A percentile compares a stretch with the other conserved stretches of the same genome.
Evolutionary conservation across 2,113 vertebrate species (phyloP).

Genomic region (Lutjanus erythropterus): DNA sequence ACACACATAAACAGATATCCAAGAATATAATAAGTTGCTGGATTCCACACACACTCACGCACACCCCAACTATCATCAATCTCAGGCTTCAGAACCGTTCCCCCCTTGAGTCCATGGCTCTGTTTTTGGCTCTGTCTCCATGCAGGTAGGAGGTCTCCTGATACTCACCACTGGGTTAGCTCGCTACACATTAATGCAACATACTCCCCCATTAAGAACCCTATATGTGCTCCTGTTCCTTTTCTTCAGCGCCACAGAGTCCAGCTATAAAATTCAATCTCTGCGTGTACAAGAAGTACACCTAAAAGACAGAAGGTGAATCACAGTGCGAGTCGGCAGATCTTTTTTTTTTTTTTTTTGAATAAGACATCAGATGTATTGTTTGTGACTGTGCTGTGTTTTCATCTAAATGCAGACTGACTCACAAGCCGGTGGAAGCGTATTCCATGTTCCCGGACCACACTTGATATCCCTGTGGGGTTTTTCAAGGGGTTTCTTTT

Average conservation of each 20-base stretch:
- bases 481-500: constrained; percentile 36
- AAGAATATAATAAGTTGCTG: constrained; percentile 47
- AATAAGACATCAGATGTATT: constrained; percentile 47
- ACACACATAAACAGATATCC: constrained; percentile 36
- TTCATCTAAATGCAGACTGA: constrained; percentile 56
- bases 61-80: constrained; percentile 83
- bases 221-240: constrained; percentile 33
- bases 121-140: constrained; percentile 83
- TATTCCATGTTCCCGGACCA: constrained; percentile 42
- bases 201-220: constrained; percentile 64
- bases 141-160: constrained; percentile 85
- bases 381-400: constrained; percentile 48
- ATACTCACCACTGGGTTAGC: constrained; percentile 80
- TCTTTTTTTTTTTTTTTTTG: not conserved
- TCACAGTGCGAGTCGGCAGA: not conserved
- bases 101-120: constrained; percentile 82
- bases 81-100: constrained; percentile 79
- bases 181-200: constrained; percentile 80
- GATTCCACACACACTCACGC: constrained; percentile 18
- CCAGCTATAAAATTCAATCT: constrained; percentile 27
- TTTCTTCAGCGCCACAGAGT: constrained; percentile 8
- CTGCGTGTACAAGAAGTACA: not conserved
- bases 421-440: constrained; percentile 43
- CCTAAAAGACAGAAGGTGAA: constrained; percentile 39
- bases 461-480: constrained; percentile 38